Base-by-base conservation (phyloP, 2,797 vertebrate genomes). In the Valencia hispanica region DNA sequence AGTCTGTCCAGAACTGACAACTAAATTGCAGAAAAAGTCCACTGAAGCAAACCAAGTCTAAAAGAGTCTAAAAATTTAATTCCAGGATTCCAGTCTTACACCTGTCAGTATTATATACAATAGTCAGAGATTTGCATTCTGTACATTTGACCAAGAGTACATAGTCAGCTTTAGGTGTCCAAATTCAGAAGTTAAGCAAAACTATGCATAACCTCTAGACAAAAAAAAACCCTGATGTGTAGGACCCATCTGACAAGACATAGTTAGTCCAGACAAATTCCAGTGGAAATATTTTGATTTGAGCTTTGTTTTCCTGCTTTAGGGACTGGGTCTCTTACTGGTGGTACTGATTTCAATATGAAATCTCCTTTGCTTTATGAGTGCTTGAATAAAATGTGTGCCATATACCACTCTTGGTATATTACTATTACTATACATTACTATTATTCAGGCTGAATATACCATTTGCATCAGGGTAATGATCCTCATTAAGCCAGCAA, bases 241-340 rank as follows among this genome's bases (percentile, higher is more conserved):
- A 6, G 43, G 45, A 59, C 27, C 27, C 32, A 5, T 63, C 34
- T 4, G 34, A 39, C 15, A 71, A 8, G 20, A 25, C 32, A 39
- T 34, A 25, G 30, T 30, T 30, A 47, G n/a, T 30, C 41, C 68
- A 69, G 43, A 48, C 17, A 34, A 25, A 61, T 15, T 15, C 12
- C 32, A n/a, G 30, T 30, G 59, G 22, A 50, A 45, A 39, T 59
- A 53, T 50, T 57, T n/a, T 45, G 43, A 25, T 78, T 72, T 72
- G n/a, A 22, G 39, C 15, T 63, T 69, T 61, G 18, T 30, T 43
- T 63, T 53, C 11, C 55, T 75, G 73, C 18, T 25, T 47, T 11
- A 15, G 30, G 25, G 5, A 55, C 59, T 17, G 7, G 4, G n/a
- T 39, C 30, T 22, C 30, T 22, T 36, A 0, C 25, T 55, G n/a